Base-by-base conservation (phyloP, 1,140 invertebrate species). In the Pseudomyrmex gracilis region DNA sequence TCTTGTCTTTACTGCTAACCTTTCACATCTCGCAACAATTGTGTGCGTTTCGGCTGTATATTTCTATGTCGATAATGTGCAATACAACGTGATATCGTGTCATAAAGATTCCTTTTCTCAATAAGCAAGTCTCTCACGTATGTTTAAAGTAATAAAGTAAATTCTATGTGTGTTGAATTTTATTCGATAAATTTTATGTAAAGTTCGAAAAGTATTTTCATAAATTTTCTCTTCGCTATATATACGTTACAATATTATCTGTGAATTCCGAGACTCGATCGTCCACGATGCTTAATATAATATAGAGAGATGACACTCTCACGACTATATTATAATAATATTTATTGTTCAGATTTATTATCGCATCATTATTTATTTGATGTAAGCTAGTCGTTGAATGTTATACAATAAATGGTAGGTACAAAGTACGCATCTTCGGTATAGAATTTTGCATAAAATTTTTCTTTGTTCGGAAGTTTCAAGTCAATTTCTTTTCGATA, bases 361-460 rank as follows among this genome's bases (percentile, higher is more conserved):
- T 77, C 55, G 15, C 53, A 53, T 77, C 55, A 51, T 68, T 51
- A 66, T 22, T 66, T 77, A 17, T 2, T 77, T 61, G 67, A 77
- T 68, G 24, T 60, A 67, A 53, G 74, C 55, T 73, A 74, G 61
- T 49, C 3, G 13, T 61, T 77, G 66, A 77, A 66, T 77, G 24
- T 77, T 17, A 57, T 45, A 55, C 43, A 67, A 66, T 77, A 67
- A 77, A 67, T 77, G 47, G 34, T 67, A 24, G 7, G 17, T 67
- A 24, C 49, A 77, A 77, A 55, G 5, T 55, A 67, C 9, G 51
- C 2, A 61, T 73, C 47, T 22, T 57, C 13, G n/a, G 20, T 58
- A 9, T 58, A 58, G 2, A 17, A 58, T 58, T 17, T 9, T 8
- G 20, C 17, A 17, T 58, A n/a, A 17, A 1, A 17, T 58, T 58